Percentiles rank a stretch among this genome's conserved stretches.
phyloP scores from a whole-genome alignment of 2,797 vertebrate species.

The Esox lucius region DNA sequence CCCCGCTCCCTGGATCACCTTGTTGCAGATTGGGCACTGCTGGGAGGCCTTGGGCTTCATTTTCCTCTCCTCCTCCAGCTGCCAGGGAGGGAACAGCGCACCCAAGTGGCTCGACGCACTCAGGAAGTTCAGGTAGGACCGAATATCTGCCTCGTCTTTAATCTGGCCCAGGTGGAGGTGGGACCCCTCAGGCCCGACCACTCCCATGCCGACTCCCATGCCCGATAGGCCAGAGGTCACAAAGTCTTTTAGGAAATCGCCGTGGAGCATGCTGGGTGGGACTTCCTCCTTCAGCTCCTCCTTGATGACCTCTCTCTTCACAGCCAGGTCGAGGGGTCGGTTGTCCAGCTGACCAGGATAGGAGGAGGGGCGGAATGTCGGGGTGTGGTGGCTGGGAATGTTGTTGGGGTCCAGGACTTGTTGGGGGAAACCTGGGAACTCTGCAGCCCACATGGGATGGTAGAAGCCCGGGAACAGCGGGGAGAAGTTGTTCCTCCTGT shows the following conservation, averaged over 20 bases:
- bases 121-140: constrained; percentile 92
- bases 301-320: constrained; percentile 94
- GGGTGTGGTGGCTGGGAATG: constrained; percentile 51
- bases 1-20: constrained; percentile 97
- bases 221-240: constrained; percentile 77
- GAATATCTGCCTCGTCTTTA: constrained; percentile 91
- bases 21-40: constrained; percentile 98
- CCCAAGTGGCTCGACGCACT: constrained; percentile 89
- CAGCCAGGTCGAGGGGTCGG: constrained; percentile 87
- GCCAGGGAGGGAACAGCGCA: constrained; percentile 92
- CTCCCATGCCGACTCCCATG: constrained; percentile 20
- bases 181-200: constrained; percentile 53
- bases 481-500: constrained; percentile 84
- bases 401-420: constrained; percentile 77
- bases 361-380: constrained; percentile 56
- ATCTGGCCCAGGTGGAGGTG: constrained; percentile 81
- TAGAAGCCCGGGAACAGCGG: constrained; percentile 90
- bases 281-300: constrained; percentile 93
- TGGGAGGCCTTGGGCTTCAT: constrained; percentile 98
- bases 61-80: constrained; percentile 94
- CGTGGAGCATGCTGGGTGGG: constrained; percentile 79
- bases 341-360: constrained; percentile 71
- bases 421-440: constrained; percentile 84
- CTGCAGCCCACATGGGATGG: constrained; percentile 88
- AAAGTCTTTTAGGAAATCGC: constrained; percentile 91